Conservation (phyloP, 92 coral and sea anemone species). For the Palythoa grandis region DNA sequence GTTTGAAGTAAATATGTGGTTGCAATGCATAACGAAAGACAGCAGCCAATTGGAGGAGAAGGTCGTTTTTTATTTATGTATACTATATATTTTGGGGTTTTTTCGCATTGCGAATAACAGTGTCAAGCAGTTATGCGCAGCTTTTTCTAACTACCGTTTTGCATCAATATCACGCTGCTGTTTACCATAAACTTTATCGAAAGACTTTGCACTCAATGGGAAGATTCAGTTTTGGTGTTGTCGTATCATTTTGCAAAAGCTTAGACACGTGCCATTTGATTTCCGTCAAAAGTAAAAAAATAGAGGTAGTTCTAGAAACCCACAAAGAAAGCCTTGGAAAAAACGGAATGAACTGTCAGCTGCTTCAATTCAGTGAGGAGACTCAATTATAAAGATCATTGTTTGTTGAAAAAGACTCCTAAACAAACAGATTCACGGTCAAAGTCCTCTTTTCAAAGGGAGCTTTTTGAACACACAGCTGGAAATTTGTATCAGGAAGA, state of each 20-base stretch:
- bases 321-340: background rate
- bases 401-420: background rate
- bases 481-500: background rate
- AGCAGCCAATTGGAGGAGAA: slow-evolving; percentile 13
- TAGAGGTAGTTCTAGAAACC: background rate
- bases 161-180: no score
- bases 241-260: background rate
- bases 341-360: background rate
- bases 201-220: no score
- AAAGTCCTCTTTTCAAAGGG: background rate
- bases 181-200: no score
- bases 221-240: background rate
- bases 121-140: no score
- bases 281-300: background rate
- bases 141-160: no score
- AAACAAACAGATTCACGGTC: background rate
- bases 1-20: background rate
- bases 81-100: background rate
- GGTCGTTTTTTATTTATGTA: background rate
- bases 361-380: background rate
- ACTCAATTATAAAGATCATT: background rate
- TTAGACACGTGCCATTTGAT: background rate
- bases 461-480: background rate
- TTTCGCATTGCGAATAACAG: no score
- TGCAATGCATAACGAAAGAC: background rate